phyloP scores from a whole-genome alignment of 1,140 invertebrate species.

The Bilobella aurantiaca region DNA sequence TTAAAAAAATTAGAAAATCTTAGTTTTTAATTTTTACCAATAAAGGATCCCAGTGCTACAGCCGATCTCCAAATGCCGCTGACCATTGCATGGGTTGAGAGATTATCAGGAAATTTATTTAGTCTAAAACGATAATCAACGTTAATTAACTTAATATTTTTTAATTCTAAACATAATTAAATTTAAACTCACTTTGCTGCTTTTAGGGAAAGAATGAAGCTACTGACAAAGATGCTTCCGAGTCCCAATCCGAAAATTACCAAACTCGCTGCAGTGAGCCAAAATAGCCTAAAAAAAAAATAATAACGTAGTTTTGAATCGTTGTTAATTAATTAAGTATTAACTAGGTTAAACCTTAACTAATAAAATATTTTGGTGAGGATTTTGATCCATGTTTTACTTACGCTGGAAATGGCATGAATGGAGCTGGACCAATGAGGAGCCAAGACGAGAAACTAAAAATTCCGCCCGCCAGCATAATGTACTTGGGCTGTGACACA shows the following conservation, averaged over 20 bases:
- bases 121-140: conserved; percentile 41
- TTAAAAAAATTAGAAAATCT: background rate
- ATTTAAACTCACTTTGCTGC: conserved; percentile 48
- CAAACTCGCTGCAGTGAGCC: conserved; percentile 55
- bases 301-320: too few relatives aligned
- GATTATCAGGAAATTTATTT: conserved; percentile 62
- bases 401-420: conserved; percentile 52
- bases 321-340: too few relatives aligned
- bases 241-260: conserved; percentile 66
- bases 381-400: too few relatives aligned
- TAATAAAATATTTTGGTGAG: too few relatives aligned
- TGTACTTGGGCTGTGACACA: conserved; percentile 52
- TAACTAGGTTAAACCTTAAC: too few relatives aligned
- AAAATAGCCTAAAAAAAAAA: conserved; percentile 38
- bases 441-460: conserved; percentile 55
- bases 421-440: conserved; percentile 46
- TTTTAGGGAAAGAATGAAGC: conserved; percentile 63
- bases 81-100: conserved; percentile 70
- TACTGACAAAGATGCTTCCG: conserved; percentile 65
- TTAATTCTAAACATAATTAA: conserved; percentile 50
- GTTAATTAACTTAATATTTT: background rate
- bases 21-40: conserved; percentile 41
- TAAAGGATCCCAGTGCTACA: conserved; percentile 70
- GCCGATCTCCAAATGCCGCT: conserved; percentile 75
- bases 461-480: conserved; percentile 54